Evolutionary conservation across 2,888 invertebrate species (phyloP).

Genomic region (Latheticus oryzae): DNA sequence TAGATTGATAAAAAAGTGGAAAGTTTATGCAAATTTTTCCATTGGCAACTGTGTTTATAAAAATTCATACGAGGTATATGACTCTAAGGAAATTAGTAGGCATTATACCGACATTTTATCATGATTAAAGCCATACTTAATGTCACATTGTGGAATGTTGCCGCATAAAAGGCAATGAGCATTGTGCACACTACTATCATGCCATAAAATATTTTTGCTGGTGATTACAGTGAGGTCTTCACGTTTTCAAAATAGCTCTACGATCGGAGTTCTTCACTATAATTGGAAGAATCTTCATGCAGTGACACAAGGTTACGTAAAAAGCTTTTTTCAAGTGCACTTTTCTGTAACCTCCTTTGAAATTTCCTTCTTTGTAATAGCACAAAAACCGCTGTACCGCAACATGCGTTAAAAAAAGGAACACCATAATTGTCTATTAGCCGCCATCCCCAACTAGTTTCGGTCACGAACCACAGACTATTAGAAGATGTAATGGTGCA

Average conservation of each 20-base stretch:
- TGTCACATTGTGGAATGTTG: slow-evolving; percentile 30
- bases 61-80: slow-evolving; percentile 13
- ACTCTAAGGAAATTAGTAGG: slow-evolving; percentile 23
- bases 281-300: too few species aligned
- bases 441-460: slow-evolving; percentile 53
- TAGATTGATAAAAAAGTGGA: slow-evolving; percentile 21
- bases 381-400: slow-evolving; percentile 7
- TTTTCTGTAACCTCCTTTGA: too few species aligned
- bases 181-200: slow-evolving; percentile 12
- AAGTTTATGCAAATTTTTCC: too few species aligned
- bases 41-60: slow-evolving; percentile 11
- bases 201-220: slow-evolving; percentile 20
- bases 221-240: too few species aligned
- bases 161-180: slow-evolving; percentile 24
- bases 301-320: too few species aligned
- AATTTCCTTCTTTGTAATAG: too few species aligned
- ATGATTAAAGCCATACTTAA: slow-evolving; percentile 32
- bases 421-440: slow-evolving; percentile 54
- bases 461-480: slow-evolving; percentile 57
- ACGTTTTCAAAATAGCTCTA: too few species aligned
- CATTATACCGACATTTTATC: slow-evolving; percentile 26
- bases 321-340: too few species aligned
- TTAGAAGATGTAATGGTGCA: slow-evolving; percentile 57
- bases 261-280: too few species aligned
- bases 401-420: slow-evolving; percentile 21